These are phyloP conservation scores for Oxyscelio sp. DNA, from an alignment of 2,888 invertebrate species.

Conservation along the genomic window DNA sequence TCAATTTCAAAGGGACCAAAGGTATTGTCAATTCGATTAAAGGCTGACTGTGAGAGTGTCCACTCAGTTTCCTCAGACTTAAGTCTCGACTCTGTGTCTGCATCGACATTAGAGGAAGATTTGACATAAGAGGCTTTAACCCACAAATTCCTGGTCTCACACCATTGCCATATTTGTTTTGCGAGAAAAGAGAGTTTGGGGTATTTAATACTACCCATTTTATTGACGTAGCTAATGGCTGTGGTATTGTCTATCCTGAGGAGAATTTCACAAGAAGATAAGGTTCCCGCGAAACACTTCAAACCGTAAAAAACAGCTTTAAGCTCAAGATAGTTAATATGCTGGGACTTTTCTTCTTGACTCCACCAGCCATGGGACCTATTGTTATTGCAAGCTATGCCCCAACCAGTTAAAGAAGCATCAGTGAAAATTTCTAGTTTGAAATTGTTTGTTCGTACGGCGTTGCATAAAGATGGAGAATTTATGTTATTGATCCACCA, in stretches of 20 bases:
- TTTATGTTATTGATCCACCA: neutral
- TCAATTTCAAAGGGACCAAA: too few relatives aligned
- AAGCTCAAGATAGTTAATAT: slow-evolving; percentile 69
- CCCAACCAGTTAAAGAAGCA: slow-evolving; percentile 10
- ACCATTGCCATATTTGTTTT: slow-evolving; percentile 50
- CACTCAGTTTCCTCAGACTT: too few relatives aligned
- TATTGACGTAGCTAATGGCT: slow-evolving; percentile 47
- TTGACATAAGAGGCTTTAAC: slow-evolving; percentile 37
- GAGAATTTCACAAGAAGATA: slow-evolving; percentile 6
- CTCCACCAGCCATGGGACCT: slow-evolving; percentile 13
- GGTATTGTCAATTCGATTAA: too few relatives aligned
- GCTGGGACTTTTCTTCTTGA: slow-evolving; percentile 26
- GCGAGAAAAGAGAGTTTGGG: neutral
- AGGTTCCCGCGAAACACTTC: slow-evolving; percentile 61
- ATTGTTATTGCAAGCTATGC: neutral
- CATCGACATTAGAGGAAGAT: too few relatives aligned
- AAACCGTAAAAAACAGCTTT: slow-evolving; percentile 5
- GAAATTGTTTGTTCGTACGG: neutral
- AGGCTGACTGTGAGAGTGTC: too few relatives aligned
- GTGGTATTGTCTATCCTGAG: slow-evolving; percentile 52
- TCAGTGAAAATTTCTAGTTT: slow-evolving; percentile 50
- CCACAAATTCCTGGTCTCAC: slow-evolving; percentile 18
- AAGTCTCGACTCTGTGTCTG: too few relatives aligned
- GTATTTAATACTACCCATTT: slow-evolving; percentile 42
- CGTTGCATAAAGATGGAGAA: neutral